Percentiles rank a stretch among this genome's conserved stretches.
phyloP scores from a whole-genome alignment of 2,888 invertebrate genomes.

The Osmoderma eremita region DNA sequence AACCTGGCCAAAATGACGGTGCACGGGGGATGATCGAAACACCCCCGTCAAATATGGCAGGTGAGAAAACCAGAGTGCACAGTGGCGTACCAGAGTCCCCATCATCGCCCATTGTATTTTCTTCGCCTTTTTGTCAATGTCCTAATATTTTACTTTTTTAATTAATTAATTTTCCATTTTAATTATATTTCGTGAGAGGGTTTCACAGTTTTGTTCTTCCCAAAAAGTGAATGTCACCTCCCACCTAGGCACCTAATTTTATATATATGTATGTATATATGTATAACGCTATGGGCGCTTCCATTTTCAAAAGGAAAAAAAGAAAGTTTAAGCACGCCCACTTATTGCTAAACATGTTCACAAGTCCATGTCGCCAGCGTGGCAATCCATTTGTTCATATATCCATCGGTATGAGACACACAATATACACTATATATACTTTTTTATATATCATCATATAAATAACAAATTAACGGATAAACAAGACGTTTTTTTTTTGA shows the following conservation, averaged over 20 bases:
- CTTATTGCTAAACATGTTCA: constrained; percentile 62
- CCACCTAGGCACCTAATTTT: constrained; percentile 63
- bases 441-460: constrained; percentile 50
- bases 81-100: constrained; percentile 54
- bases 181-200: constrained; percentile 47
- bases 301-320: constrained; percentile 52
- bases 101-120: constrained; percentile 40
- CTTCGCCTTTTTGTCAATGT: constrained; percentile 14
- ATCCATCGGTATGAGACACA: constrained; percentile 51
- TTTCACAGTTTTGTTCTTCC: constrained; percentile 31
- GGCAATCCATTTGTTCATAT: constrained; percentile 12
- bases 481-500: constrained; percentile 51
- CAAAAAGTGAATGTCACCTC: constrained; percentile 46
- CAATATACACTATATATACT: constrained; percentile 54
- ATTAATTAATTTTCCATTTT: constrained; percentile 15
- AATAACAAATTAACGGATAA: constrained; percentile 60
- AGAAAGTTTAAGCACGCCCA: constrained; percentile 51
- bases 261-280: constrained; percentile 49
- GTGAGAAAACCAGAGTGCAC: constrained; percentile 55
- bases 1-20: constrained; percentile 53
- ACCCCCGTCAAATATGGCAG: constrained; percentile 35
- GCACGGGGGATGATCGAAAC: constrained; percentile 48
- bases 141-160: constrained; percentile 12
- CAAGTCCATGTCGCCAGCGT: constrained; percentile 59
- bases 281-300: constrained; percentile 54